Evolutionary conservation across 2,113 vertebrate genomes (phyloP).

Genomic region (Setophaga petechia): DNA sequence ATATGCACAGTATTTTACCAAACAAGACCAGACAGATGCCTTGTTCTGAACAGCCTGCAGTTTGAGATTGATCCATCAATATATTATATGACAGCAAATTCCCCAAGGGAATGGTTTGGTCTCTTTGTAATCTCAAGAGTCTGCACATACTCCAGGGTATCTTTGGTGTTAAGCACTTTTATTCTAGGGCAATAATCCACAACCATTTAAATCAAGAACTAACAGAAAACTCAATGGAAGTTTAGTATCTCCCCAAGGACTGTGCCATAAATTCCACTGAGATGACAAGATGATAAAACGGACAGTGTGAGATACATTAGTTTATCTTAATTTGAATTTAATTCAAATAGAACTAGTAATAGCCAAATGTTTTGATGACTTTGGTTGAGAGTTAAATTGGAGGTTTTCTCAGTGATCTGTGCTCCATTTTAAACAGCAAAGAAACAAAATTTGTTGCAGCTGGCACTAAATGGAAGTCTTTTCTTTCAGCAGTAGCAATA

Average conservation of each 20-base stretch:
- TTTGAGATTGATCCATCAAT: not conserved
- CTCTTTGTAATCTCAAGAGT: not conserved
- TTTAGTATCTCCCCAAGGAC: not conserved
- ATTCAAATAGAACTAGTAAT: not conserved
- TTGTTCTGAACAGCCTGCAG: not conserved
- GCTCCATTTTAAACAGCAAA: slow-evolving; percentile 1
- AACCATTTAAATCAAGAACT: not conserved
- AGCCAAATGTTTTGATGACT: not conserved
- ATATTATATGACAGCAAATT: not conserved
- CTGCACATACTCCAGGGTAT: not conserved
- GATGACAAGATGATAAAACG: not conserved
- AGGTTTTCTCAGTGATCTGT: not conserved
- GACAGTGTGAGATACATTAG: not conserved
- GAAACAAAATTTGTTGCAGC: slow-evolving; percentile 1
- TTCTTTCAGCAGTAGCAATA: not conserved
- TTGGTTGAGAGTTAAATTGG: not conserved
- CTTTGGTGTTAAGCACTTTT: not conserved
- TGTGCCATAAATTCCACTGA: not conserved
- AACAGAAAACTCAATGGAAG: not conserved
- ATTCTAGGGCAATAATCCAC: not conserved
- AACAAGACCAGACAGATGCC: not conserved
- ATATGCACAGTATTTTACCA: not conserved
- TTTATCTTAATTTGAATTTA: slow-evolving; percentile 6
- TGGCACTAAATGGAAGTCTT: not conserved
- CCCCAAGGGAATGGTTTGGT: not conserved